These are phyloP conservation scores for Parnassius orleans DNA, from an alignment of 2,888 invertebrate species.

Conservation along the genomic window DNA sequence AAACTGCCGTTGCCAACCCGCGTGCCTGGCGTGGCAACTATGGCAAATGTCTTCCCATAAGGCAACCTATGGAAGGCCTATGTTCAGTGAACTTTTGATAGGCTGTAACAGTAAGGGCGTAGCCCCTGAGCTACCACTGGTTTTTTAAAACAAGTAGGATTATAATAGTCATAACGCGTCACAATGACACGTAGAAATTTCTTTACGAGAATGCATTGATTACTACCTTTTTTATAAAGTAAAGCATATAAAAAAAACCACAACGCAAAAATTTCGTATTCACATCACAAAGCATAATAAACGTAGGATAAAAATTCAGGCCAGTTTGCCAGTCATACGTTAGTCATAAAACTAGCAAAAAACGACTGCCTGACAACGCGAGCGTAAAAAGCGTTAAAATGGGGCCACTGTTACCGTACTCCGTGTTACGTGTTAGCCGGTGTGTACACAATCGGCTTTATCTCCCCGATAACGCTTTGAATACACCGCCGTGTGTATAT, in stretches of 20 bases:
- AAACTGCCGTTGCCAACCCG: too few relatives aligned
- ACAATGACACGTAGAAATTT: too few relatives aligned
- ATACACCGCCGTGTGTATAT: slow-evolving; percentile 23
- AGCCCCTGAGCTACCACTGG: too few relatives aligned
- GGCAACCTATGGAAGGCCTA: too few relatives aligned
- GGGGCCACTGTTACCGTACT: slow-evolving; percentile 23
- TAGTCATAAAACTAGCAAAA: slow-evolving; percentile 25
- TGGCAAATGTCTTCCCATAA: too few relatives aligned
- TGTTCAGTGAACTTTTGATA: too few relatives aligned
- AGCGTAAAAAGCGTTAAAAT: slow-evolving; percentile 24
- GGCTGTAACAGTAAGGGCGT: too few relatives aligned
- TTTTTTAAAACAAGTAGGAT: too few relatives aligned
- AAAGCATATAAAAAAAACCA: not conserved
- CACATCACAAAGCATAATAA: slow-evolving; percentile 21
- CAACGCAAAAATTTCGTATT: slow-evolving; percentile 4
- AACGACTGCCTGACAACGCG: slow-evolving; percentile 13
- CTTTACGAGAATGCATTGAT: too few relatives aligned
- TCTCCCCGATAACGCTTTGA: slow-evolving; percentile 32
- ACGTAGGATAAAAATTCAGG: slow-evolving; percentile 22
- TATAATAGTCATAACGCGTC: too few relatives aligned
- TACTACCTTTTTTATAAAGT: too few relatives aligned
- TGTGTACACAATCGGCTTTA: slow-evolving; percentile 25
- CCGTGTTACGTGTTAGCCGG: slow-evolving; percentile 14
- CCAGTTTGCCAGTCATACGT: slow-evolving; percentile 23
- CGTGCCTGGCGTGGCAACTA: too few relatives aligned